phyloP scores from a whole-genome alignment of 2,797 vertebrate species.

The Lepilemur septentrionalis region DNA sequence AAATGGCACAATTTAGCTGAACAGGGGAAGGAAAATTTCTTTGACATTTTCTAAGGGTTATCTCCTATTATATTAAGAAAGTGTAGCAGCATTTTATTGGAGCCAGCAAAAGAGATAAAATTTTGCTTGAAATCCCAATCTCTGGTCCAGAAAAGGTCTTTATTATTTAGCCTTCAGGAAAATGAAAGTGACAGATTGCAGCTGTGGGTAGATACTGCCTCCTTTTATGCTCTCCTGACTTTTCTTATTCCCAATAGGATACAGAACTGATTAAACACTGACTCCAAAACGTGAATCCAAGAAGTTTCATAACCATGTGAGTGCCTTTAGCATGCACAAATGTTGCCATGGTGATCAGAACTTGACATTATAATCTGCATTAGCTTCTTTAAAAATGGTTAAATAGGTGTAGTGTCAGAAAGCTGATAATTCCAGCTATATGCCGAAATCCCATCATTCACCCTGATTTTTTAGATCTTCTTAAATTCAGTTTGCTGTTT shows the following conservation, averaged over 20 bases:
- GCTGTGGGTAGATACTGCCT: slow-evolving; percentile 37
- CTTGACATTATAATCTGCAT: slow-evolving; percentile 61
- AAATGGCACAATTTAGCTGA: slow-evolving; percentile 55
- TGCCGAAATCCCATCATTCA: neutral
- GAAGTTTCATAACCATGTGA: slow-evolving; percentile 48
- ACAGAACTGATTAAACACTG: slow-evolving; percentile 58
- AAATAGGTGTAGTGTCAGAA: slow-evolving; percentile 42
- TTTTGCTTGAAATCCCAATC: slow-evolving; percentile 47
- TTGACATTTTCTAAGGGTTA: slow-evolving; percentile 53
- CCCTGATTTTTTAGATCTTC: neutral
- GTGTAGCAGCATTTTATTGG: slow-evolving; percentile 40
- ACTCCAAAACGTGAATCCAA: slow-evolving; percentile 29
- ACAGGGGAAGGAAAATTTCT: slow-evolving; percentile 20
- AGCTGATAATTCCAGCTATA: neutral
- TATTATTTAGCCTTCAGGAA: slow-evolving; percentile 62
- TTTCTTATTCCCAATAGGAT: slow-evolving; percentile 7
- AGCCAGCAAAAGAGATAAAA: slow-evolving; percentile 32
- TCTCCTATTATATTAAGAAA: slow-evolving; percentile 58
- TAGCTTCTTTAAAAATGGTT: slow-evolving; percentile 37
- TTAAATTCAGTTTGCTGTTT: neutral
- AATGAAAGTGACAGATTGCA: slow-evolving; percentile 52
- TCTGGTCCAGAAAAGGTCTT: slow-evolving; percentile 48
- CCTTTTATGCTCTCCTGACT: neutral
- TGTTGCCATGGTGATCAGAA: slow-evolving; percentile 62
- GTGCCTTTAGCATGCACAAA: slow-evolving; percentile 27